Evolutionary conservation across 1,140 invertebrate species (phyloP), one percentile per base, ranked within the genome.

Genomic region (Megalopta genalis): DNA sequence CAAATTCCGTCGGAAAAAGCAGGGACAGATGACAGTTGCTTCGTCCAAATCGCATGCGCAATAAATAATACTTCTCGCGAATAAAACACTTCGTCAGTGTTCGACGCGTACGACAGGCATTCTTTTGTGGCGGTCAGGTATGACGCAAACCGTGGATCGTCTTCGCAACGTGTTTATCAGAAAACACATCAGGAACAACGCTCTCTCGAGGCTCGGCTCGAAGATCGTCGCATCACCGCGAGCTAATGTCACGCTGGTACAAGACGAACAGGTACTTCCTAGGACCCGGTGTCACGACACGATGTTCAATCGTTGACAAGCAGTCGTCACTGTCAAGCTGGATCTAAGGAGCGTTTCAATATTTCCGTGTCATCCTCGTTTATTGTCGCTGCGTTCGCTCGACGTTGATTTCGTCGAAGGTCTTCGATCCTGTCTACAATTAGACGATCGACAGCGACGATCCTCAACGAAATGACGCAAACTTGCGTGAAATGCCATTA

Each of bases 281-380:
- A n/a, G 71, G 46, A 54, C 60, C 21, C 25, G 27, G 6, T 37
- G 73, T 81, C 81, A 79, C 73, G 76, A 83, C 76, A 83, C 76
- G 76, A 82, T 59, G 83, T 82, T 79, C 74, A 79, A 57, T 72
- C 66, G 74, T 75, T 54, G 80, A 80, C 68, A 69, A 76, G 81
- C 71, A 80, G 71, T 69, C 80, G 74, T 83, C 83, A 76, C 71
- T 75, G 78, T 79, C 81, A 75, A 57, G 18, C 66, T 27, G 63
- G 64, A 63, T 25, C 66, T 54, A 71, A 78, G n/a, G 60, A 25
- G 18, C 59, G 68, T 18, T 21, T 78, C 65, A 67, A 82, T 85
- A 85, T 80, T 42, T 71, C 83, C 76, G 81, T 85, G 83, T 85
- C 83, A 85, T 85, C 83, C 76, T 76, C 81, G 71, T 72, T 85